Conservation (phyloP, 1,140 invertebrate species). For the Meloidogyne hapla region DNA sequence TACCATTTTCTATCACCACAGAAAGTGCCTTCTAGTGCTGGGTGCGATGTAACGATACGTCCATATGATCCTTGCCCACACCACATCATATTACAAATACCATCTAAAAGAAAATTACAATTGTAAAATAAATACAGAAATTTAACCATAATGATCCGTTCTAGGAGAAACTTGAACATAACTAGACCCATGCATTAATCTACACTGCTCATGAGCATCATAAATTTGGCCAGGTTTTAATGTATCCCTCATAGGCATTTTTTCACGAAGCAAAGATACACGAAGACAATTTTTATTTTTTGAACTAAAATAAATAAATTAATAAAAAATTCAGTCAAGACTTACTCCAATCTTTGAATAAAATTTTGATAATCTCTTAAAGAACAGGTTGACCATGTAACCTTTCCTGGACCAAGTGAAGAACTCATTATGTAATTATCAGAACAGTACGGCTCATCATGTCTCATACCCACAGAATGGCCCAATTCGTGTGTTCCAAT, state of each 20-base stretch:
- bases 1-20: slow-evolving; percentile 62
- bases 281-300: slow-evolving; percentile 60
- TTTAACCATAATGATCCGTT: slow-evolving; percentile 54
- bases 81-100: slow-evolving; percentile 65
- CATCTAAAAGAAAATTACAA: slow-evolving; percentile 32
- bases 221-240: slow-evolving; percentile 62
- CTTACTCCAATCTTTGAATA: slow-evolving; percentile 59
- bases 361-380: slow-evolving; percentile 63
- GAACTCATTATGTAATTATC: slow-evolving; percentile 65
- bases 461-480: slow-evolving; percentile 63
- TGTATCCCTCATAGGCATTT: slow-evolving; percentile 45
- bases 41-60: slow-evolving; percentile 63
- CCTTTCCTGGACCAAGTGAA: slow-evolving; percentile 66
- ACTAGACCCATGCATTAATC: slow-evolving; percentile 60
- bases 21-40: slow-evolving; percentile 62
- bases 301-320: slow-evolving; percentile 40
- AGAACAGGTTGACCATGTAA: slow-evolving; percentile 66
- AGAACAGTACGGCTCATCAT: slow-evolving; percentile 63
- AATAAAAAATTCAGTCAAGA: slow-evolving; percentile 4
- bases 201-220: slow-evolving; percentile 60
- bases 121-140: not conserved
- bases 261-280: slow-evolving; percentile 52
- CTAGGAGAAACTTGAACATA: slow-evolving; percentile 62
- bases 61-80: slow-evolving; percentile 59
- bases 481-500: slow-evolving; percentile 63